These are phyloP conservation scores for Porphyrio hochstetteri DNA, from an alignment of 2,113 vertebrate species.

Conservation along the genomic window DNA sequence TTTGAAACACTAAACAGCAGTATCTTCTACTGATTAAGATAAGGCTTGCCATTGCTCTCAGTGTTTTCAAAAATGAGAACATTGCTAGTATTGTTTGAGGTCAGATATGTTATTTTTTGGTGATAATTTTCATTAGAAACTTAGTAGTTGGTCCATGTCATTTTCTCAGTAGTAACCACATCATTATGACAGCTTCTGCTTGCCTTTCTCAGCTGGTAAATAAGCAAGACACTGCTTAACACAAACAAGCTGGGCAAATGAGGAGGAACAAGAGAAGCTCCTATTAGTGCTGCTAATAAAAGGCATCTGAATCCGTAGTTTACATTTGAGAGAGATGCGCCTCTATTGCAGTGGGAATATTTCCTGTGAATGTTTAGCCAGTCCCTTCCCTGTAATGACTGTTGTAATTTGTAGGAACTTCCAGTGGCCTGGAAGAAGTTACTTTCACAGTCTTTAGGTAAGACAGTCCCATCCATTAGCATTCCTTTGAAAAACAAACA, in stretches of 20 bases:
- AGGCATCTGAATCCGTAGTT: not conserved
- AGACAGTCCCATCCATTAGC: not conserved
- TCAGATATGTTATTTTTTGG: not conserved
- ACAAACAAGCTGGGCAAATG: not conserved
- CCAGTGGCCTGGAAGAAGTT: not conserved
- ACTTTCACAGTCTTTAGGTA: not conserved
- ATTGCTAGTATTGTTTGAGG: not conserved
- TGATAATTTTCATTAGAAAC: not conserved
- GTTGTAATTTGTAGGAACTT: not conserved
- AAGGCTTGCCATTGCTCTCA: not conserved
- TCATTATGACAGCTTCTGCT: not conserved
- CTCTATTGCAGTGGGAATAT: not conserved
- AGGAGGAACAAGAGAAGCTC: not conserved
- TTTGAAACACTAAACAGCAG: not conserved
- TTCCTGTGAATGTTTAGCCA: not conserved
- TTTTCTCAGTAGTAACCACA: not conserved
- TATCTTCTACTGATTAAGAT: not conserved
- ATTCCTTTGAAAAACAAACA: not conserved
- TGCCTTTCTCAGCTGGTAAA: not conserved
- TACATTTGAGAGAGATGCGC: not conserved
- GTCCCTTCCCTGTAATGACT: not conserved
- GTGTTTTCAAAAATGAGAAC: not conserved
- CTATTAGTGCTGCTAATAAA: not conserved
- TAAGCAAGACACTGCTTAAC: no score
- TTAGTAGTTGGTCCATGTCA: not conserved